Evolutionary conservation across 2,888 invertebrate species (phyloP), one percentile per base, ranked within the genome.

Genomic region (Galerucella nymphaeae): DNA sequence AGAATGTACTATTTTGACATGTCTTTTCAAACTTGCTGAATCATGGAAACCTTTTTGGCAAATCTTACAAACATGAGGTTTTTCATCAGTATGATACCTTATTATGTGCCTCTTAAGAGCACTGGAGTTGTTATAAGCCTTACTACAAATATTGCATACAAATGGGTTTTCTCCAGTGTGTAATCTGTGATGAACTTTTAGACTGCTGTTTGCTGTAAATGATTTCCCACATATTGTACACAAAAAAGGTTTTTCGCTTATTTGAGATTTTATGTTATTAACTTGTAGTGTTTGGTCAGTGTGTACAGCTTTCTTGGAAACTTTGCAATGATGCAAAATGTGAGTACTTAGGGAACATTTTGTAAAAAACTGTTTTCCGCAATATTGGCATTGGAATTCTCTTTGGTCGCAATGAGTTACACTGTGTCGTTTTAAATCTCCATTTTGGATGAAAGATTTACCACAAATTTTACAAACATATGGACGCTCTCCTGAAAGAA

Each of bases 211-310:
- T 9, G 79, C 76, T 1, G 77, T 81, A 67, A 82, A 83, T 0
- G 81, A 76, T 72, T 79, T 82, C 10, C 79, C 80, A 72, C 83
- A 83, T 18, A 76, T 70, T 11, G 73, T 76, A 66, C 78, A 78
- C 42, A 76, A 65, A 58, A 74, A 65, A 57, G 66, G 20, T 63
- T 53, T 59, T 65, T 69, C 18, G 3, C 16, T 53, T 18, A 53
- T 10, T 53, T 53, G 8, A 18, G 53, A 16, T 53, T 53, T 53
- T 2, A 53, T 2, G 5, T 50, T 53, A 18, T 18, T 18, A 16
- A 53, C 16, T 2, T 16, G 16, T 18, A 18, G 8, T 10, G 8
- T 50, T 50, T 50, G 50, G n/a, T 50, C 18, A 16, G 8, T 18
- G 9, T 18, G 16, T 18, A 38, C 10, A 41, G 66, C 14, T 55